These are phyloP conservation scores for Lasiurus borealis DNA, from an alignment of 2,113 vertebrate genomes.

Conservation along the genomic window DNA sequence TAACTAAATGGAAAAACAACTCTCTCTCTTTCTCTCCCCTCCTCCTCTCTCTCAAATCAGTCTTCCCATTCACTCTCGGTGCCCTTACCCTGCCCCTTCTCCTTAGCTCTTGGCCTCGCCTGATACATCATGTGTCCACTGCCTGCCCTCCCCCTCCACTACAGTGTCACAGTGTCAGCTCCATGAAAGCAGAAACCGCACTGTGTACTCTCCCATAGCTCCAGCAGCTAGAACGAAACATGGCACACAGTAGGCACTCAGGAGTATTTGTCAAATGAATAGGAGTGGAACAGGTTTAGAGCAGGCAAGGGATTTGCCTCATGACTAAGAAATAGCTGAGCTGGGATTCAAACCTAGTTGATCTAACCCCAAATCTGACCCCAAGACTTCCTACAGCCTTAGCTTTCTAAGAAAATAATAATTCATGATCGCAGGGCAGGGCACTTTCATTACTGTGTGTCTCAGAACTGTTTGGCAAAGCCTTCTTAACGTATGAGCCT, in stretches of 20 bases:
- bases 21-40: background rate
- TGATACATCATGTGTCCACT: no score
- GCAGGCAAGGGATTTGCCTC: background rate
- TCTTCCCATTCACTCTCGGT: background rate
- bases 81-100: background rate
- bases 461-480: background rate
- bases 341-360: background rate
- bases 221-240: fast-evolving
- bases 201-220: background rate
- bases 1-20: background rate
- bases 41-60: background rate
- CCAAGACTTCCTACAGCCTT: background rate
- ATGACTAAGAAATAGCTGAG: background rate
- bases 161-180: background rate
- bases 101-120: background rate
- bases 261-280: background rate
- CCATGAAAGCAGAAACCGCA: fast-evolving
- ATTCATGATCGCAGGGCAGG: background rate
- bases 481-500: background rate
- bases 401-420: background rate
- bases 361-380: background rate
- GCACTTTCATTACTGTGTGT: background rate
- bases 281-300: background rate
- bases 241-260: fast-evolving
- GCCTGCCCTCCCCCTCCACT: background rate